These are phyloP conservation scores for Pseudomyrmex pallidus DNA, from an alignment of 1,140 invertebrate species.

Conservation along the genomic window DNA sequence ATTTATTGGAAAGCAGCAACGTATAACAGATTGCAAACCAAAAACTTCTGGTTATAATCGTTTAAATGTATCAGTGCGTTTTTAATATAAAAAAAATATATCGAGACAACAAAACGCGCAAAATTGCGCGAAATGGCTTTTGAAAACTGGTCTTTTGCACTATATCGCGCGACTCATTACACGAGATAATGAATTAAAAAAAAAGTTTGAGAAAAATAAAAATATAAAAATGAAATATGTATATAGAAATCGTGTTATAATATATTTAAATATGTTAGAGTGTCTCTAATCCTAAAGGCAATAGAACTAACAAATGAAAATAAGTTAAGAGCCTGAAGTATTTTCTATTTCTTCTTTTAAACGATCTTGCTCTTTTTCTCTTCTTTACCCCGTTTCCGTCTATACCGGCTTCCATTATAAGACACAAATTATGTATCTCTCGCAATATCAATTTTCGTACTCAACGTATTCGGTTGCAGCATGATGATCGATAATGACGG, in stretches of 20 bases:
- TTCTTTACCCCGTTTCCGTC: constrained; percentile 1
- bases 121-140: not conserved
- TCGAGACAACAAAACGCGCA: not conserved
- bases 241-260: too few relatives aligned
- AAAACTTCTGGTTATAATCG: constrained; percentile 35
- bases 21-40: not conserved
- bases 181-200: not conserved
- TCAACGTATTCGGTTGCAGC: constrained; percentile 38
- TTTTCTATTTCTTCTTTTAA: not conserved
- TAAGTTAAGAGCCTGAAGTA: constrained; percentile 7
- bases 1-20: constrained; percentile 54
- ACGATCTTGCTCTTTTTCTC: not conserved
- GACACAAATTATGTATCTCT: constrained; percentile 56
- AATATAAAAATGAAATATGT: too few relatives aligned
- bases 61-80: constrained; percentile 16
- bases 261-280: not conserved
- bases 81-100: constrained; percentile 37
- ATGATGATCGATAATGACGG: constrained; percentile 71
- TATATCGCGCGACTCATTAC: not conserved
- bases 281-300: not conserved
- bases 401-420: constrained; percentile 13
- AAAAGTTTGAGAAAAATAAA: too few relatives aligned
- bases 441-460: constrained; percentile 68
- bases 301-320: constrained; percentile 1
- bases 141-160: not conserved